These are phyloP conservation scores for Ciconia nigra DNA, from an alignment of 2,797 vertebrate genomes.

Conservation along the genomic window DNA sequence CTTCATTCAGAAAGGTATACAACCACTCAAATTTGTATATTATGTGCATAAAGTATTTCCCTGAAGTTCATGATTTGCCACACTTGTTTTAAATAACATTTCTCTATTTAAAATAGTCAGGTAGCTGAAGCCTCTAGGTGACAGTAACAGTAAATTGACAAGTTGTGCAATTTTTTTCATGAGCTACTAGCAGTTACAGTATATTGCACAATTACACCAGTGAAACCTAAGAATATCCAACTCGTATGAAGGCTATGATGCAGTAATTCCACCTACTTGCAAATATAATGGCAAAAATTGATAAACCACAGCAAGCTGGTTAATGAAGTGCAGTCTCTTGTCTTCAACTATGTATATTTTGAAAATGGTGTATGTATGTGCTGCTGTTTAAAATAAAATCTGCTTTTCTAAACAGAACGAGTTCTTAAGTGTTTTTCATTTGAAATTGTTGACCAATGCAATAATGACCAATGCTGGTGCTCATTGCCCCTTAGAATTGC, in stretches of 20 bases:
- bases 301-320: not conserved
- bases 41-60: not conserved
- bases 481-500: no score
- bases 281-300: not conserved
- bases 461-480: no score
- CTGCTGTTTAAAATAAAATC: conserved; percentile 28
- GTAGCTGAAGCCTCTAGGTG: not conserved
- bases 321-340: not conserved
- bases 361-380: not conserved
- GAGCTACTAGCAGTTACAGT: not conserved
- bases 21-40: not conserved
- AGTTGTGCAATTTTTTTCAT: not conserved
- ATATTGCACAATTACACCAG: not conserved
- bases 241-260: not conserved
- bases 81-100: not conserved
- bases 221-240: not conserved
- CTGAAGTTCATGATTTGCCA: not conserved
- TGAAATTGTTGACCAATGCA: not conserved
- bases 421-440: not conserved
- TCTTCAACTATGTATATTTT: conserved; percentile 5
- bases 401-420: not conserved
- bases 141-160: not conserved
- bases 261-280: not conserved
- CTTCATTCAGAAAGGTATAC: not conserved
- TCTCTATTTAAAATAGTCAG: not conserved